Percentiles rank a stretch among this genome's conserved stretches.
phyloP scores from a whole-genome alignment of 2,113 vertebrate genomes.

The Ciconia boyciana region DNA sequence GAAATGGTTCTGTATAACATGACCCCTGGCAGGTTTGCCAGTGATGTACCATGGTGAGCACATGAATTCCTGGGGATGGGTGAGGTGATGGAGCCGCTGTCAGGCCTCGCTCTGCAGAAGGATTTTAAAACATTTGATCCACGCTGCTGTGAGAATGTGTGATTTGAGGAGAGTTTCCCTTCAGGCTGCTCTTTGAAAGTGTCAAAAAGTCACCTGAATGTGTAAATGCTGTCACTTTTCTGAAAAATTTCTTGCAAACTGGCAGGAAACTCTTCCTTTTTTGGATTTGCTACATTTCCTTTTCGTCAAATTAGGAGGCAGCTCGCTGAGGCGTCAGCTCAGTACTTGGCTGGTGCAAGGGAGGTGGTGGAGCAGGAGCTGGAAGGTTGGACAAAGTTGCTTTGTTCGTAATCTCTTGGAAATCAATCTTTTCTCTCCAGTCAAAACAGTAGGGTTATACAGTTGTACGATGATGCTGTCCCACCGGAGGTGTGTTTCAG shows the following conservation, averaged over 20 bases:
- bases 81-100: not conserved
- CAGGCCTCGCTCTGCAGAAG: not conserved
- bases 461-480: not conserved
- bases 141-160: not conserved
- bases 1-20: accelerated
- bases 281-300: not conserved
- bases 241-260: not conserved
- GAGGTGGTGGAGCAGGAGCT: not conserved
- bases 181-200: not conserved
- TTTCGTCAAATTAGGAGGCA: not conserved
- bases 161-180: not conserved
- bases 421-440: not conserved
- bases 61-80: accelerated
- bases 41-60: accelerated
- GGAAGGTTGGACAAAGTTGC: not conserved
- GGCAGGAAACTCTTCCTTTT: not conserved
- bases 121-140: not conserved
- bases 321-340: not conserved
- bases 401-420: not conserved
- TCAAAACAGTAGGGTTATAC: not conserved
- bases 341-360: not conserved
- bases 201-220: not conserved
- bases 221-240: not conserved
- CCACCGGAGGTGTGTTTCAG: not conserved
- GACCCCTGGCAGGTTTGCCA: not conserved